Evolutionary conservation across 2,888 invertebrate species (phyloP).

Genomic region (Hydriomena furcata): DNA sequence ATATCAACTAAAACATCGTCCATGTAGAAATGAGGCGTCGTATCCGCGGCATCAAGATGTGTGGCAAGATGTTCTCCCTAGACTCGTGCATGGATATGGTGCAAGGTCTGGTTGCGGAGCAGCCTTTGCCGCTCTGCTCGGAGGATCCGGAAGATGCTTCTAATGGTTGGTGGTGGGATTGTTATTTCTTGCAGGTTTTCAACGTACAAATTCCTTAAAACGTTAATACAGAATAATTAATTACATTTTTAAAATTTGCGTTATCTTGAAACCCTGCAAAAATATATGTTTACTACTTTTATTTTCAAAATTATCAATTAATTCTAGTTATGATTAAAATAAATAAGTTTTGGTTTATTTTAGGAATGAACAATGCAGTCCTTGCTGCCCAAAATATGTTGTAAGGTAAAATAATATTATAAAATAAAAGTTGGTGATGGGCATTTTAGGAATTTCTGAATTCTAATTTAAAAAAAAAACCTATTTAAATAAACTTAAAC

Average conservation of each 20-base stretch:
- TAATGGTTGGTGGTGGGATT: constrained; percentile 61
- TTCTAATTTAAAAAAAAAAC: neutral
- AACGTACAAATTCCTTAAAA: neutral
- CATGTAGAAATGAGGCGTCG: constrained; percentile 90
- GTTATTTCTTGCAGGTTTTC: constrained; percentile 14
- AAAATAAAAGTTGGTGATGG: constrained; percentile 30
- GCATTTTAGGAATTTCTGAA: constrained; percentile 16
- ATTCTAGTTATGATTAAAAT: neutral
- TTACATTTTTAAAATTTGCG: no score
- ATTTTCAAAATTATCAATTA: no score
- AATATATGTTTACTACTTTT: no score
- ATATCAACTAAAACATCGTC: neutral
- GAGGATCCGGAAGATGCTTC: constrained; percentile 81
- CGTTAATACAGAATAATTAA: neutral
- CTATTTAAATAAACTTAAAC: neutral
- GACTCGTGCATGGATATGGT: constrained; percentile 96
- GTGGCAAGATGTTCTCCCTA: constrained; percentile 94
- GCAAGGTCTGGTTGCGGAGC: constrained; percentile 86
- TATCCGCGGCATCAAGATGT: constrained; percentile 94
- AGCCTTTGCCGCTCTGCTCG: constrained; percentile 76
- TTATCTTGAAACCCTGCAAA: neutral
- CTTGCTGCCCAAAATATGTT: constrained; percentile 53
- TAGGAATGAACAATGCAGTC: constrained; percentile 62
- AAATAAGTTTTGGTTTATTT: constrained; percentile 48
- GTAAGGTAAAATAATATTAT: constrained; percentile 56